These are phyloP conservation scores for Miniopterus natalensis DNA, from an alignment of 2,113 vertebrate genomes.

Conservation along the genomic window DNA sequence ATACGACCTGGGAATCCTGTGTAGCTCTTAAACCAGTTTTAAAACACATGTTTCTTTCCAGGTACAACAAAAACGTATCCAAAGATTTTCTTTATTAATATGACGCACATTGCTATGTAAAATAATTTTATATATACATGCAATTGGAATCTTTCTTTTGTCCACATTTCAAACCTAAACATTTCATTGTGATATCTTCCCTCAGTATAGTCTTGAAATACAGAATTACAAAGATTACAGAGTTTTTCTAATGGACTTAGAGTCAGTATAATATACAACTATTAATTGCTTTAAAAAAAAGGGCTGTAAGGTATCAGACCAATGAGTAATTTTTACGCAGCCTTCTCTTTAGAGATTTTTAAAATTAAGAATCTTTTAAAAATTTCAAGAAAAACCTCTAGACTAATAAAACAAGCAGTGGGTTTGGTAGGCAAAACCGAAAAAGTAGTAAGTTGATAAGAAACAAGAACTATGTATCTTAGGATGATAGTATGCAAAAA, in stretches of 20 bases:
- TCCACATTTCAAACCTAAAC: background rate
- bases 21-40: background rate
- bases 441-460: background rate
- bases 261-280: background rate
- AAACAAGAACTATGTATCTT: background rate
- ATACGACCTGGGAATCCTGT: background rate
- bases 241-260: background rate
- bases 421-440: background rate
- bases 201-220: background rate
- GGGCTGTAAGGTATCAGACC: background rate
- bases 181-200: background rate
- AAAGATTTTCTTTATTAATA: conserved; percentile 28
- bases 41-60: conserved; percentile 44
- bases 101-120: background rate
- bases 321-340: conserved; percentile 46
- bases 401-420: background rate
- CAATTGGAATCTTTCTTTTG: background rate
- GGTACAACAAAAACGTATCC: background rate
- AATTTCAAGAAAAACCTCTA: background rate
- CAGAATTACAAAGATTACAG: background rate
- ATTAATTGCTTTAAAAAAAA: background rate
- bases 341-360: background rate
- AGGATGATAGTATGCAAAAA: background rate
- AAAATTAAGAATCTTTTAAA: conserved; percentile 13
- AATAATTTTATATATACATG: conserved; percentile 11